Percentiles rank a stretch among this genome's conserved stretches.
phyloP scores from a whole-genome alignment of 2,888 invertebrate genomes.

The Hanleya hanleyi region DNA sequence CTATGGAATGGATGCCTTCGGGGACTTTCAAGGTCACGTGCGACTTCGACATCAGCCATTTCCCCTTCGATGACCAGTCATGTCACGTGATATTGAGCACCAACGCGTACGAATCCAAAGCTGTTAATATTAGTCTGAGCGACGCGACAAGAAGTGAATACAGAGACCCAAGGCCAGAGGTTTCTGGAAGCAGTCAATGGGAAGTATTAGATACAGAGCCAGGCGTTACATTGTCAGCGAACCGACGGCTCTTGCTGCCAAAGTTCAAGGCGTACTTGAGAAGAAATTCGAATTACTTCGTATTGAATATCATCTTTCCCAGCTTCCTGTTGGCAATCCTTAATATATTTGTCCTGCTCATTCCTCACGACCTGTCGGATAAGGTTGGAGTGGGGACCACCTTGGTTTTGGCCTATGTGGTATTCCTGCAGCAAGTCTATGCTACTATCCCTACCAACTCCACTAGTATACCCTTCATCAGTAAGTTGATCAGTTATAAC shows the following conservation, averaged over 20 bases:
- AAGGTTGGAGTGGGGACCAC: neutral
- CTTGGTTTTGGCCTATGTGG: neutral
- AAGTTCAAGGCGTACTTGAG: neutral
- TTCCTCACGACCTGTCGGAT: neutral
- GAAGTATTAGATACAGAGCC: neutral
- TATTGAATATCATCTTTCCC: neutral
- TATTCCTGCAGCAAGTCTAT: neutral
- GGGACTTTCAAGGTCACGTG: neutral
- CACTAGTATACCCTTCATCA: neutral
- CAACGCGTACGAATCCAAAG: neutral
- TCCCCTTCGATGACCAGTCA: neutral
- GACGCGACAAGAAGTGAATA: neutral
- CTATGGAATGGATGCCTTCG: neutral
- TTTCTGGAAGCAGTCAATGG: neutral
- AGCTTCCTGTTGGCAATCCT: neutral
- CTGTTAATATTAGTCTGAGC: neutral
- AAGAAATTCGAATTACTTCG: neutral
- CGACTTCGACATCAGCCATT: neutral
- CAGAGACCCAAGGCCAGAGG: neutral
- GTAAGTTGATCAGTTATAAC: too few relatives aligned
- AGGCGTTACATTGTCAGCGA: too few relatives aligned
- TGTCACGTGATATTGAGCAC: neutral
- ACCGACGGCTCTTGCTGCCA: neutral
- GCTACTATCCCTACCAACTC: neutral
- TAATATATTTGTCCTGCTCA: neutral